phyloP scores from a whole-genome alignment of 2,113 vertebrate species.

The Cariama cristata region DNA sequence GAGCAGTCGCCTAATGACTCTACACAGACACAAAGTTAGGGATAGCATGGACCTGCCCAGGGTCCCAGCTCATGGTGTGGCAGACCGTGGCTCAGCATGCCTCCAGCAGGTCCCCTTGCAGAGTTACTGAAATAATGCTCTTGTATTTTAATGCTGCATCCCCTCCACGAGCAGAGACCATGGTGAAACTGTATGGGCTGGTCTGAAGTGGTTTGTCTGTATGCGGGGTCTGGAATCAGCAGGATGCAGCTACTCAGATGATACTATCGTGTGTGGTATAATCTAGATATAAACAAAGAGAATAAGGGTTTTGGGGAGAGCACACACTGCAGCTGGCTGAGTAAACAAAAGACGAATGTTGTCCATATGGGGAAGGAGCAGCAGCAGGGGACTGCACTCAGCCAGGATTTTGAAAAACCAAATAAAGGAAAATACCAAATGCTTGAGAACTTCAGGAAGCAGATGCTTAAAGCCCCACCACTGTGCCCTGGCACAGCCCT shows the following conservation, averaged over 20 bases:
- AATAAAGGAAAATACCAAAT: slow-evolving; percentile 32
- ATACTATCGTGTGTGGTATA: not conserved
- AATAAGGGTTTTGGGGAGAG: not conserved
- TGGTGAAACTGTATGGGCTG: not conserved
- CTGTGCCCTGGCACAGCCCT: not conserved
- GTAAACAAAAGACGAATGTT: not conserved
- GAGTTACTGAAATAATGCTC: not conserved
- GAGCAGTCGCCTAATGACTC: not conserved
- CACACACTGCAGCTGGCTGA: not conserved
- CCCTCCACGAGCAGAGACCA: accelerated
- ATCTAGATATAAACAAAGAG: not conserved
- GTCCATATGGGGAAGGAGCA: slow-evolving; percentile 38
- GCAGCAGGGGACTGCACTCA: not conserved
- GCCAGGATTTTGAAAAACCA: not conserved
- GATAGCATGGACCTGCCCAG: not conserved
- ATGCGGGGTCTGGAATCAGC: not conserved
- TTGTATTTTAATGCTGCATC: accelerated
- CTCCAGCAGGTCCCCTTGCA: not conserved
- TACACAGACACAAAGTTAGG: accelerated
- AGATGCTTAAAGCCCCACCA: not conserved
- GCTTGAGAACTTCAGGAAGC: not conserved
- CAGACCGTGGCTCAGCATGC: accelerated
- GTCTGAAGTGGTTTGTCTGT: not conserved
- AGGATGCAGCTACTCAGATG: not conserved
- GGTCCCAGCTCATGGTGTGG: not conserved